Base-by-base conservation (phyloP, 2,888 invertebrate species). In the Platerodrilus igneus region DNA sequence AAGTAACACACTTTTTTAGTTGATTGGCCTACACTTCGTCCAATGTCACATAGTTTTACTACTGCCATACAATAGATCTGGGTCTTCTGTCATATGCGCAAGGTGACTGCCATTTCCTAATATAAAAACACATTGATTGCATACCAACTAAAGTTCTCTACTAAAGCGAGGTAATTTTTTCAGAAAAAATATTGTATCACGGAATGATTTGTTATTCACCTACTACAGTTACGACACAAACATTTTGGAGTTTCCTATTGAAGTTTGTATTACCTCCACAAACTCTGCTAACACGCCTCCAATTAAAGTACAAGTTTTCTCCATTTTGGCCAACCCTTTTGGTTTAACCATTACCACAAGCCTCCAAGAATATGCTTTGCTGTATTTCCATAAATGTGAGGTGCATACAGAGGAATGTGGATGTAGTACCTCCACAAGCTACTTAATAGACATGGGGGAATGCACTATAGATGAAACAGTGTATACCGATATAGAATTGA, bases 401-500 rank as follows among this genome's bases (percentile, higher is more conserved):
- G 8, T 57, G 6, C 38, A 58, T 44, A n/a, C 56, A 20, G 54
- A 54, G 2, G 26, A 34, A 19, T 55, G 56, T 19, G 48, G 42
- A 4, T 28, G 40, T 7, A 18, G 18, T 20, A 18, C 15, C 7
- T 14, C 22, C 19, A 23, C 17, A 3, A 31, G 42, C 3, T 41
- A 47, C 20, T 30, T 50, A 2, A 14, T 58, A 3, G 40, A 59
- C 47, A 10, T 59, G 29, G 60, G 59, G 1, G 29, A 34, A 14
- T 57, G 57, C 19, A 51, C 49, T 4, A 50, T 49, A 2, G 46
- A 41, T 14, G 60, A 59, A 38, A 51, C 50, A 1, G 36, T 58
- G 8, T 48, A 26, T 4, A 33, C 54, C 1, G 41, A 45, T 14
- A 18, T 60, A 5, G 37, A 45, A n/a, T 17, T 60, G 3, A 47